A percentile compares a stretch with the other conserved stretches of the same genome.
These are phyloP conservation scores for Cherax destructor DNA, from an alignment of 1,140 invertebrate species.

Conservation along the genomic window DNA sequence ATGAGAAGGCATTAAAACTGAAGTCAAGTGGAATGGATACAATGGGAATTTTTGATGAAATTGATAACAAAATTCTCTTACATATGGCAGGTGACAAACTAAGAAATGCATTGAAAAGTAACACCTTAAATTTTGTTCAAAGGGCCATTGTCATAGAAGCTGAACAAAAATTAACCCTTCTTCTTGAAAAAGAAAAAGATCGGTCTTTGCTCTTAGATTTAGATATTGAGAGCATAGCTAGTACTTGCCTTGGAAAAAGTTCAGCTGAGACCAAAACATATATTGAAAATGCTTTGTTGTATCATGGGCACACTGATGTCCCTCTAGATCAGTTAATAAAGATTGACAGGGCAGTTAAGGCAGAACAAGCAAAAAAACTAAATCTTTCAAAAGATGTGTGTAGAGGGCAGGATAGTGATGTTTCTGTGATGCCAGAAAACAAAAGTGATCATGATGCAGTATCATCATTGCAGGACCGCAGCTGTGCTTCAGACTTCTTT, in stretches of 20 bases:
- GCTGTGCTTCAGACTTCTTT: neutral
- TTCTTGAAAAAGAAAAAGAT: conserved; percentile 13
- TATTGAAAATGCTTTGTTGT: conserved; percentile 17
- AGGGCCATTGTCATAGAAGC: conserved; percentile 24
- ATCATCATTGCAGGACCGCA: neutral
- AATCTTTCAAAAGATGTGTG: neutral
- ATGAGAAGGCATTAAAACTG: neutral
- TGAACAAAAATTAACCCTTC: neutral
- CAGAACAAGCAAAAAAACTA: neutral
- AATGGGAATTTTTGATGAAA: conserved; percentile 2
- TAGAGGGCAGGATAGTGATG: neutral
- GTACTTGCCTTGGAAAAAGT: conserved; percentile 18
- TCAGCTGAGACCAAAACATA: neutral
- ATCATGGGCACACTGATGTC: conserved; percentile 14
- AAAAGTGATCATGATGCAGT: neutral
- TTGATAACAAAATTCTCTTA: conserved; percentile 18
- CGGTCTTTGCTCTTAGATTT: neutral
- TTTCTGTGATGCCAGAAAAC: neutral
- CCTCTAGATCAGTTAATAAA: conserved; percentile 16
- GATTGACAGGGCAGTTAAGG: conserved; percentile 21
- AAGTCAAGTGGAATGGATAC: conserved; percentile 13
- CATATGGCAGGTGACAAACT: conserved; percentile 24
- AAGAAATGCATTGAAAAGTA: neutral
- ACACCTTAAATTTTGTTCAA: neutral
- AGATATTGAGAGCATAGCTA: conserved; percentile 1